These are phyloP conservation scores for Chelidonichthys spinosus DNA, from an alignment of 2,797 vertebrate species.

Conservation along the genomic window DNA sequence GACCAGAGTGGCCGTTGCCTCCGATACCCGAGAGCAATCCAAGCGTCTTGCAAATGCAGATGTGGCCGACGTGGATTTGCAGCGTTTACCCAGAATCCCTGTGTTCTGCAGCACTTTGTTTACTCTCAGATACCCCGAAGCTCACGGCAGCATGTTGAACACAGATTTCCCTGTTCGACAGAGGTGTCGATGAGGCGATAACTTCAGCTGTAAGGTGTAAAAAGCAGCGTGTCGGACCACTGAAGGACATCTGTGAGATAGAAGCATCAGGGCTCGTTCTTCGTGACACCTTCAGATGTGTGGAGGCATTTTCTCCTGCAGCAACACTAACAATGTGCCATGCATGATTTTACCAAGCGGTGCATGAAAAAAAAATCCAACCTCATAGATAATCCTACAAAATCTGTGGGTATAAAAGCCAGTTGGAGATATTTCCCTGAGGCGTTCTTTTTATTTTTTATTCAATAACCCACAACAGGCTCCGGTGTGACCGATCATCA, in stretches of 20 bases:
- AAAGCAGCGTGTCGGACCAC: background rate
- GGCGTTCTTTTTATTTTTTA: conserved; percentile 8
- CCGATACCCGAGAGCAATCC: conserved; percentile 19
- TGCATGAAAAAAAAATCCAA: background rate
- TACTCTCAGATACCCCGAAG: background rate
- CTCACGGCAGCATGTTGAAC: background rate
- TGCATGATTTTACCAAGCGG: conserved; percentile 1
- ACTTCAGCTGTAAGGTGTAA: background rate
- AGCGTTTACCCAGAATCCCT: conserved; percentile 18
- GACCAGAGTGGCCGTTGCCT: conserved; percentile 24
- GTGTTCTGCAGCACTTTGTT: background rate
- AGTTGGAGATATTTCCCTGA: conserved; percentile 17
- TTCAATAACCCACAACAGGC: conserved; percentile 7
- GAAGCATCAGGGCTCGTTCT: background rate
- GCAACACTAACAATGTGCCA: conserved; percentile 12
- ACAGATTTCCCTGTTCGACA: background rate
- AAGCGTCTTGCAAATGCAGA: conserved; percentile 33
- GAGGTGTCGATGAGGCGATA: background rate
- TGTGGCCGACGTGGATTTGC: conserved; percentile 16
- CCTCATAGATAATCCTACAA: background rate
- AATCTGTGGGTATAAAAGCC: conserved; percentile 3
- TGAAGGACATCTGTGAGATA: background rate
- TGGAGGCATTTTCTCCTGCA: background rate
- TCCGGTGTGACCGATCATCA: background rate
- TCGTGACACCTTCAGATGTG: background rate